phyloP scores from a whole-genome alignment of 2,113 vertebrate genomes.

The Dromiciops gliroides region DNA sequence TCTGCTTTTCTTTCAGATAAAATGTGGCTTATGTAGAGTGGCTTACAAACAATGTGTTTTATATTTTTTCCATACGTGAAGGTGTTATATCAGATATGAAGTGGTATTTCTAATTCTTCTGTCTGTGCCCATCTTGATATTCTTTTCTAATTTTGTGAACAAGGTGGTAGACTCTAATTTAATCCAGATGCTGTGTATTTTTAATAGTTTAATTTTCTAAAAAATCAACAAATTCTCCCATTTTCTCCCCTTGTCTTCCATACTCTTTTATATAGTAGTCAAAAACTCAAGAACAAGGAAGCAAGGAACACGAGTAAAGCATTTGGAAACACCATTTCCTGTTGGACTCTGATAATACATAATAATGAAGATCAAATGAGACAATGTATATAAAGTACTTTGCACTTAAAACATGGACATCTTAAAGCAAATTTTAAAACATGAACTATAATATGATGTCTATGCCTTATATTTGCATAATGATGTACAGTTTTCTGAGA shows the following conservation, averaged over 20 bases:
- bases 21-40: constrained; percentile 22
- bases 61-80: constrained; percentile 7
- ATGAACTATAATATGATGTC: background rate
- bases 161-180: constrained; percentile 14
- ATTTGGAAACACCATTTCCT: background rate
- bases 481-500: background rate
- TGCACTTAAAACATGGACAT: too few relatives aligned
- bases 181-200: background rate
- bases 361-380: background rate
- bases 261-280: background rate
- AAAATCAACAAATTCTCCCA: constrained; percentile 11
- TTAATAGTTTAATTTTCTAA: constrained; percentile 14
- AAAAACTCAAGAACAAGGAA: background rate
- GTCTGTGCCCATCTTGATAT: background rate
- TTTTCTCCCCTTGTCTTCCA: background rate
- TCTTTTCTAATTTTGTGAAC: constrained; percentile 1
- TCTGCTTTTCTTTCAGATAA: constrained; percentile 46
- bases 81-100: background rate
- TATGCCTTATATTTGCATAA: background rate
- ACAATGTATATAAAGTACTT: background rate
- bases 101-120: constrained; percentile 15
- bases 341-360: background rate
- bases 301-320: constrained; percentile 10
- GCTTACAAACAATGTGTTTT: constrained; percentile 12
- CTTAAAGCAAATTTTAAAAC: background rate